Conservation (phyloP, 2,797 vertebrate species). For the Danio aesculapii region DNA sequence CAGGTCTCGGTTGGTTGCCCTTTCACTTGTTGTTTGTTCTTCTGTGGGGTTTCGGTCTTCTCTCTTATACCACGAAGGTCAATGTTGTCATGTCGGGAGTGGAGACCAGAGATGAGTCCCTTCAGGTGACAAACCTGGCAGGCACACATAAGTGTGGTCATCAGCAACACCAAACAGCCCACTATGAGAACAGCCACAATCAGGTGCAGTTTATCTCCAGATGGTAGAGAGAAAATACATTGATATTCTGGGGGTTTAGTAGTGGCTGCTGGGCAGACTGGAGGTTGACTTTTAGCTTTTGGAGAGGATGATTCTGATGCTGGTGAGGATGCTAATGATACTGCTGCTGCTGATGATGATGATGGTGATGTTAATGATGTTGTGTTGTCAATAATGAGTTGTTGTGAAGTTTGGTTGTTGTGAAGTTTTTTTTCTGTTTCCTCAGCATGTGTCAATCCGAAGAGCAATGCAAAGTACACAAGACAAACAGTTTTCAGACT, state of each 20-base stretch:
- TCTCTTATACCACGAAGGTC: slow-evolving; percentile 46
- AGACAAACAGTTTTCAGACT: slow-evolving; percentile 28
- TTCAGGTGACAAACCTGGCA: slow-evolving; percentile 65
- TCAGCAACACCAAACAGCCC: slow-evolving; percentile 55
- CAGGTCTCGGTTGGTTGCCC: slow-evolving; percentile 55
- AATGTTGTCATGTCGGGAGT: neutral
- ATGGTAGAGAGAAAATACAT: neutral
- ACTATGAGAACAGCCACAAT: slow-evolving; percentile 55
- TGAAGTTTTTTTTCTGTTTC: too few species aligned
- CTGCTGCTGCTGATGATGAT: too few species aligned
- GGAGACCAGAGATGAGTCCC: slow-evolving; percentile 28
- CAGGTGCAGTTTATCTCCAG: rapidly evolving
- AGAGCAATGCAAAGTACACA: slow-evolving; percentile 26
- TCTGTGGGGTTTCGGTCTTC: neutral
- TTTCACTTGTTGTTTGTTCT: neutral
- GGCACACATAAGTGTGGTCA: slow-evolving; percentile 51
- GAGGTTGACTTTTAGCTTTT: rapidly evolving
- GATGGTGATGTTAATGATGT: too few species aligned
- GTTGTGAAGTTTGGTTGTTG: too few species aligned
- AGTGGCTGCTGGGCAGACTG: rapidly evolving
- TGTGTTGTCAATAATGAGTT: too few species aligned
- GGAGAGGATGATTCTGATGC: rapidly evolving
- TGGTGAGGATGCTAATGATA: too few species aligned
- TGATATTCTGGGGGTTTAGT: rapidly evolving
- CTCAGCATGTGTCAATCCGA: neutral